These are phyloP conservation scores for Pyrocephalus nanus DNA, from an alignment of 2,797 vertebrate species.

Conservation along the genomic window DNA sequence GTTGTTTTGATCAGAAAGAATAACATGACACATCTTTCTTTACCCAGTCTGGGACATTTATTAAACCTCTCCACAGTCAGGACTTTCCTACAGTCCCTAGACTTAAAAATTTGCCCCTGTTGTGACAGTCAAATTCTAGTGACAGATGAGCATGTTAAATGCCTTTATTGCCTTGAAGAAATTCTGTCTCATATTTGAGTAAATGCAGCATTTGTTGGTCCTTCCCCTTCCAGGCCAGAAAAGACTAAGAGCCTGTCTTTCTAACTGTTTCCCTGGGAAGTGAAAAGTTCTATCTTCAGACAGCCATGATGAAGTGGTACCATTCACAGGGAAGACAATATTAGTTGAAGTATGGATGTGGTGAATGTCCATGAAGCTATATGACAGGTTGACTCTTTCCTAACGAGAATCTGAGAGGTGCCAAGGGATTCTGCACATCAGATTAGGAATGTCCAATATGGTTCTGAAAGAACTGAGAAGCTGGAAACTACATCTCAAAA, in stretches of 20 bases:
- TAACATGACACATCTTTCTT: slow-evolving; percentile 9
- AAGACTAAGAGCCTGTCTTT: slow-evolving; percentile 63
- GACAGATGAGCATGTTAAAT: slow-evolving; percentile 50
- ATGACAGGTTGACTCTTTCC: slow-evolving; percentile 28
- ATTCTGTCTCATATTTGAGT: slow-evolving; percentile 40
- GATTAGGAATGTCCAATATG: background rate
- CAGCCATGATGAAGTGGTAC: slow-evolving; percentile 41
- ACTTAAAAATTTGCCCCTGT: slow-evolving; percentile 32
- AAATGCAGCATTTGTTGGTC: slow-evolving; percentile 36
- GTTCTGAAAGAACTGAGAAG: background rate
- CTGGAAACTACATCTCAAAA: background rate
- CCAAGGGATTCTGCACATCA: slow-evolving; percentile 23
- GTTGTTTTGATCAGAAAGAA: slow-evolving; percentile 10
- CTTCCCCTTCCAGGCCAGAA: slow-evolving; percentile 43
- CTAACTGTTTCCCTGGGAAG: slow-evolving; percentile 57
- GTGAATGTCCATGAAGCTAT: slow-evolving; percentile 34
- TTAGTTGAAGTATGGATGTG: slow-evolving; percentile 55
- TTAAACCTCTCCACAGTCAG: background rate
- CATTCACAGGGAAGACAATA: slow-evolving; percentile 49
- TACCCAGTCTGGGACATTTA: background rate
- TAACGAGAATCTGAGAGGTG: slow-evolving; percentile 17
- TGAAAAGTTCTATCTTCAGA: slow-evolving; percentile 46
- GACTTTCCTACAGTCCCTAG: background rate
- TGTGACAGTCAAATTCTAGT: slow-evolving; percentile 55
- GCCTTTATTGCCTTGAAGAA: slow-evolving; percentile 50